Percentiles rank a stretch among this genome's conserved stretches.
These are phyloP conservation scores for Tenthredo distinguenda DNA, from an alignment of 2,888 invertebrate genomes.

Conservation along the genomic window DNA sequence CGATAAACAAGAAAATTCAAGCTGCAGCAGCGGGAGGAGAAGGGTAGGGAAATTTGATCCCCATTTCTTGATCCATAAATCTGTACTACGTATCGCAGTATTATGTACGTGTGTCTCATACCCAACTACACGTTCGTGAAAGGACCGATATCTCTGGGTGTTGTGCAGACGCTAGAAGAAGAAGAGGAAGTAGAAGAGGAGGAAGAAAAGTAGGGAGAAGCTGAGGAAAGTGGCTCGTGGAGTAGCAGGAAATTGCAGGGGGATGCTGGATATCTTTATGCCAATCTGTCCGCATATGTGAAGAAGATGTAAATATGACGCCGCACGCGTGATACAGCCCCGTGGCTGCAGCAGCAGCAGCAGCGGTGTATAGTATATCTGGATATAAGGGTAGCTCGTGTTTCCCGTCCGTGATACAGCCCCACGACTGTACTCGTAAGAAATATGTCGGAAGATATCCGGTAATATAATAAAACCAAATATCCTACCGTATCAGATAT, in stretches of 20 bases:
- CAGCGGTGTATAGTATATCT: not conserved
- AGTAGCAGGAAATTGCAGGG: slow-evolving; percentile 3
- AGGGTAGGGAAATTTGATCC: slow-evolving; percentile 36
- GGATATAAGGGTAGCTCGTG: not conserved
- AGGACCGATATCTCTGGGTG: not conserved
- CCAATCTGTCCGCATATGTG: slow-evolving; percentile 50
- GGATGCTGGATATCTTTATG: slow-evolving; percentile 39
- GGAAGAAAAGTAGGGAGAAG: not conserved
- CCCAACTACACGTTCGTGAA: not conserved
- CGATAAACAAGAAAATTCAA: slow-evolving; percentile 6
- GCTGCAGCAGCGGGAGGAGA: not conserved
- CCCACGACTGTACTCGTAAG: not conserved
- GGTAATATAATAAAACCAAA: slow-evolving; percentile 48
- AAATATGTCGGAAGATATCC: slow-evolving; percentile 35
- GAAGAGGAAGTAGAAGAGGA: not conserved
- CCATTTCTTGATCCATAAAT: slow-evolving; percentile 45
- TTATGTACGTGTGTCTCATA: not conserved
- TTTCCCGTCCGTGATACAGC: not conserved
- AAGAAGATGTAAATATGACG: slow-evolving; percentile 46
- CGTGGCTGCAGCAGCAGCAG: not conserved
- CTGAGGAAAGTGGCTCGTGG: not conserved
- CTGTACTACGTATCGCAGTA: not conserved
- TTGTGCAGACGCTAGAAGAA: not conserved
- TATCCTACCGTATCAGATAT: slow-evolving; percentile 41
- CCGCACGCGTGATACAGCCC: not conserved